A percentile compares a stretch with the other conserved stretches of the same genome.
These are phyloP conservation scores for Carapus acus DNA, from an alignment of 2,797 vertebrate species.

Conservation along the genomic window DNA sequence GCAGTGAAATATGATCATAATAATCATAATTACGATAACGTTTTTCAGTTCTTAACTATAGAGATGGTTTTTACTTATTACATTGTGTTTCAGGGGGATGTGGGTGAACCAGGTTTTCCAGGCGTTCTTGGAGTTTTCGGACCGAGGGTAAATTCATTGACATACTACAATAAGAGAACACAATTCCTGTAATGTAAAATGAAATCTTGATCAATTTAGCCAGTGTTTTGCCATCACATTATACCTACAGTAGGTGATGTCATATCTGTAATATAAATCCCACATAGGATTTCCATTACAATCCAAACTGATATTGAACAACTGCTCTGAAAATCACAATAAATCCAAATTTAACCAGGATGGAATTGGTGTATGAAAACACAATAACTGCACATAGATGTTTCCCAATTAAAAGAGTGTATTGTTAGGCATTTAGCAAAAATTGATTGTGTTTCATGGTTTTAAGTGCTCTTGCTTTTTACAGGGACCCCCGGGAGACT, in stretches of 20 bases:
- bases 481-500: constrained; percentile 88
- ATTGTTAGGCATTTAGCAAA: background rate
- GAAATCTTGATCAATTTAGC: too few species aligned
- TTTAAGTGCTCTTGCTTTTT: constrained; percentile 20
- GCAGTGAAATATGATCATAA: too few species aligned
- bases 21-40: too few species aligned
- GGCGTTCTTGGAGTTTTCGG: constrained; percentile 90
- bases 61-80: constrained; percentile 1
- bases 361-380: constrained; percentile 20
- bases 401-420: constrained; percentile 5
- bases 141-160: constrained; percentile 80
- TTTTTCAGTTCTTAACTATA: background rate
- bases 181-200: too few species aligned
- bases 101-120: constrained; percentile 87
- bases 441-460: background rate
- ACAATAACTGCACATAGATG: constrained; percentile 15
- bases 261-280: too few species aligned
- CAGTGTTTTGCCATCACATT: background rate
- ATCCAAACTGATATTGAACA: background rate
- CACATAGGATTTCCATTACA: too few species aligned
- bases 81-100: constrained; percentile 78
- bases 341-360: constrained; percentile 11
- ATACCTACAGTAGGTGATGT: too few species aligned
- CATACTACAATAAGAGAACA: background rate
- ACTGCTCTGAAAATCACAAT: background rate